phyloP scores from a whole-genome alignment of 2,888 invertebrate species.

The Cheilosia urbana region DNA sequence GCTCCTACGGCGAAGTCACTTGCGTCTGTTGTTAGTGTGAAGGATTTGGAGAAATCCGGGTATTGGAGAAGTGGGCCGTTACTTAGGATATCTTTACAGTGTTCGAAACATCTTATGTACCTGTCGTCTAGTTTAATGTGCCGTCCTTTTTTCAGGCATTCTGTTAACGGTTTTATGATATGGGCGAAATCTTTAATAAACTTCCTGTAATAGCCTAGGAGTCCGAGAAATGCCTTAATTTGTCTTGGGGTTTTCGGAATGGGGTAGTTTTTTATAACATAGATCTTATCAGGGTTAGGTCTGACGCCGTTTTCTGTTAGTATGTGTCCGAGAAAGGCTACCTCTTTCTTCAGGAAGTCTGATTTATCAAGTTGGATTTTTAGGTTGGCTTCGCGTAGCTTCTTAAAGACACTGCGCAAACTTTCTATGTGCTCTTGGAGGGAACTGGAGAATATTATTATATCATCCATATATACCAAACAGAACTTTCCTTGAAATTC shows the following conservation, averaged over 20 bases:
- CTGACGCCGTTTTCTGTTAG: not conserved
- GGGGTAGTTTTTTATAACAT: constrained; percentile 25
- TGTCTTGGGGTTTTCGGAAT: constrained; percentile 4
- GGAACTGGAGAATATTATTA: no score
- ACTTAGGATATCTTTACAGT: constrained; percentile 16
- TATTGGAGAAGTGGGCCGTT: constrained; percentile 12
- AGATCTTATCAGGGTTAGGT: constrained; percentile 20
- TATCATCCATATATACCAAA: no score
- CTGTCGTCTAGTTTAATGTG: not conserved
- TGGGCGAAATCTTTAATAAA: constrained; percentile 20
- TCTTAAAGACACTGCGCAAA: no score
- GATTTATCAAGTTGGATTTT: constrained; percentile 20
- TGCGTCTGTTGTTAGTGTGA: constrained; percentile 16
- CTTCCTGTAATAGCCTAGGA: no score
- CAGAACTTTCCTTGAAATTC: no score
- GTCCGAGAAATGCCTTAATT: not conserved
- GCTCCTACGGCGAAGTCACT: constrained; percentile 76
- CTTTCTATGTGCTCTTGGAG: no score
- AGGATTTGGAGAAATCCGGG: constrained; percentile 21
- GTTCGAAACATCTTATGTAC: constrained; percentile 23
- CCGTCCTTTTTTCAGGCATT: constrained; percentile 6
- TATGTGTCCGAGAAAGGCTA: not conserved
- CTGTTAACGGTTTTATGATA: not conserved
- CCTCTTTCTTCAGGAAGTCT: constrained; percentile 13
- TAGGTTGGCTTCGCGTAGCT: not conserved